A percentile compares a stretch with the other conserved stretches of the same genome.
Conservation (phyloP, 2,888 invertebrate species). For the Tuberolachnus salignus region DNA sequence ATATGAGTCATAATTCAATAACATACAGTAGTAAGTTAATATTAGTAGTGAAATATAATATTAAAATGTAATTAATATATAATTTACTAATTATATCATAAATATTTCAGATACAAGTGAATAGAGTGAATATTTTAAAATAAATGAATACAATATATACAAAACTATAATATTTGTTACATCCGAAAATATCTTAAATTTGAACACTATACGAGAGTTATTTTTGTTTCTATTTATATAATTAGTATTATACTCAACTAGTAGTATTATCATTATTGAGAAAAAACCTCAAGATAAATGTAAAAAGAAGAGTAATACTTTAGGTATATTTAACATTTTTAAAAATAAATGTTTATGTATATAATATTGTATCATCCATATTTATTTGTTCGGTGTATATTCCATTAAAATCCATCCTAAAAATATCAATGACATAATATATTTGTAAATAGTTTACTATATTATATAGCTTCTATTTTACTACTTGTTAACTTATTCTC, state of each 20-base stretch:
- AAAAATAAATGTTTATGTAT: slow-evolving; percentile 51
- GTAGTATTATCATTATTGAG: slow-evolving; percentile 46
- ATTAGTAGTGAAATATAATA: slow-evolving; percentile 2
- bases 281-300: slow-evolving; percentile 10
- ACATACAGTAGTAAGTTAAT: slow-evolving; percentile 50
- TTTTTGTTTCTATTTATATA: slow-evolving; percentile 42
- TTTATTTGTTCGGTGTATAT: slow-evolving; percentile 54
- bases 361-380: slow-evolving; percentile 51
- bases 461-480: slow-evolving; percentile 7
- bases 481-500: neutral
- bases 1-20: slow-evolving; percentile 39
- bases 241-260: slow-evolving; percentile 47
- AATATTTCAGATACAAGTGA: slow-evolving; percentile 34
- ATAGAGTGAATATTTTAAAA: slow-evolving; percentile 7
- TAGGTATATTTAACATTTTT: too few relatives aligned
- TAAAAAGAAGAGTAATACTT: slow-evolving; percentile 32
- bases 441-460: slow-evolving; percentile 15
- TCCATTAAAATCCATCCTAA: slow-evolving; percentile 55
- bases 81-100: slow-evolving; percentile 18
- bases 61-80: slow-evolving; percentile 1
- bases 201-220: slow-evolving; percentile 24
- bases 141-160: neutral
- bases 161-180: slow-evolving; percentile 20
- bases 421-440: slow-evolving; percentile 30
- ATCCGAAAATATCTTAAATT: slow-evolving; percentile 32